phyloP scores from a whole-genome alignment of 2,888 invertebrate species.

The Tetragnatha montana region DNA sequence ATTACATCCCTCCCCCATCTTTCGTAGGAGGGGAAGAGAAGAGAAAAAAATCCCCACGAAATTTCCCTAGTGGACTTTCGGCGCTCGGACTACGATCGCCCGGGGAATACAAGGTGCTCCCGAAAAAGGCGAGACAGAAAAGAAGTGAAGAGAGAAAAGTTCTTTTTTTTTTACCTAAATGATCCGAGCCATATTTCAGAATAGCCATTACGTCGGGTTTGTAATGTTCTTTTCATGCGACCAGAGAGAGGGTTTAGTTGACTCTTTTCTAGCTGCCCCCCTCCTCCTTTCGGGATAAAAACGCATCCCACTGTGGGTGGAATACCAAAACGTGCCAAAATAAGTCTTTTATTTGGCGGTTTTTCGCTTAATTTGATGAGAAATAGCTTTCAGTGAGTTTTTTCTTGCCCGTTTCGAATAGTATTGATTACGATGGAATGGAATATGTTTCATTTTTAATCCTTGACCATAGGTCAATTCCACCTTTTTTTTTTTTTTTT shows the following conservation, averaged over 20 bases:
- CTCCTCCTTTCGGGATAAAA: no score
- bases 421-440: no score
- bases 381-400: no score
- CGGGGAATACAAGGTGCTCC: constrained; percentile 44
- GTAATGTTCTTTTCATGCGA: constrained; percentile 66
- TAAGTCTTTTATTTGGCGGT: no score
- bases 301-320: no score
- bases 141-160: constrained; percentile 33
- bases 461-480: no score
- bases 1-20: constrained; percentile 13
- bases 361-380: no score
- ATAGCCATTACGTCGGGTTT: constrained; percentile 68
- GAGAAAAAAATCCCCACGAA: constrained; percentile 21
- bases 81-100: constrained; percentile 48
- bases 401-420: no score
- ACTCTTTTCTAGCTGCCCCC: no score
- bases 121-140: constrained; percentile 13
- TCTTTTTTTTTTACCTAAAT: constrained; percentile 60
- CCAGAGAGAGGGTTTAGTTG: constrained; percentile 42
- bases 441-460: no score
- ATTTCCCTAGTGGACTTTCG: constrained; percentile 64
- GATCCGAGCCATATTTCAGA: constrained; percentile 70
- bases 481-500: no score
- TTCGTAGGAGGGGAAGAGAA: background rate
- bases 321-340: no score